These are phyloP conservation scores for Jordanella pulchra DNA, from an alignment of 2,797 vertebrate species.

Conservation along the genomic window DNA sequence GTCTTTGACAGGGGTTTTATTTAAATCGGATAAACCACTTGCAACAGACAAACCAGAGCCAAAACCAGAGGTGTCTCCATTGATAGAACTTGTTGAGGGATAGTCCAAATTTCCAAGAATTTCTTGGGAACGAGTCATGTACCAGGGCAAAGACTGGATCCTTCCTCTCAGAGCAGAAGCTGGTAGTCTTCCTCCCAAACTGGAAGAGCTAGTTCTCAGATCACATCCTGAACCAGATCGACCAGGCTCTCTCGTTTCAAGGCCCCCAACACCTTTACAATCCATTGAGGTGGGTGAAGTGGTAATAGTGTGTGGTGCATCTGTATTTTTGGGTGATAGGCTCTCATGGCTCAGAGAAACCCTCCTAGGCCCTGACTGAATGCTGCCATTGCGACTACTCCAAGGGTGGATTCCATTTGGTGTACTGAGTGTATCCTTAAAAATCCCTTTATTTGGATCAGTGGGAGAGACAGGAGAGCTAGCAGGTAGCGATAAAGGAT, in stretches of 20 bases:
- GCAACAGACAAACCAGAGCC: slow-evolving; percentile 78
- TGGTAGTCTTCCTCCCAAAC: slow-evolving; percentile 77
- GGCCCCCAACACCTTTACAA: slow-evolving; percentile 57
- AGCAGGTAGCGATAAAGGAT: slow-evolving; percentile 68
- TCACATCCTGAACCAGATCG: slow-evolving; percentile 72
- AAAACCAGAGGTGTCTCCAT: slow-evolving; percentile 77
- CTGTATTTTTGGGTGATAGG: slow-evolving; percentile 78
- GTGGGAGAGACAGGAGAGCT: slow-evolving; percentile 73
- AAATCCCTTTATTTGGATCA: slow-evolving; percentile 68
- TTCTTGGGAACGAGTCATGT: slow-evolving; percentile 85
- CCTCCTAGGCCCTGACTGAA: slow-evolving; percentile 72
- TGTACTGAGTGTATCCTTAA: slow-evolving; percentile 59
- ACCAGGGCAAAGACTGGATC: slow-evolving; percentile 85
- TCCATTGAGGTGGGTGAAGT: slow-evolving; percentile 70
- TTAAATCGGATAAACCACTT: slow-evolving; percentile 77
- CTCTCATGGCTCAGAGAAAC: slow-evolving; percentile 84
- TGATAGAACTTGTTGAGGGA: slow-evolving; percentile 75
- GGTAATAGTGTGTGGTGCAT: slow-evolving; percentile 69
- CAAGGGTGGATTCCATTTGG: slow-evolving; percentile 78
- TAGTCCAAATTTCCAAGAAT: slow-evolving; percentile 81
- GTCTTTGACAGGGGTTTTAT: slow-evolving; percentile 75
- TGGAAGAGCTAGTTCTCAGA: slow-evolving; percentile 68
- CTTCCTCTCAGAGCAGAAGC: slow-evolving; percentile 81
- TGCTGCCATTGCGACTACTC: slow-evolving; percentile 76
- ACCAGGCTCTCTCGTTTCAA: slow-evolving; percentile 71